phyloP scores from a whole-genome alignment of 2,113 vertebrate genomes.

The Oreotrochilus melanogaster region DNA sequence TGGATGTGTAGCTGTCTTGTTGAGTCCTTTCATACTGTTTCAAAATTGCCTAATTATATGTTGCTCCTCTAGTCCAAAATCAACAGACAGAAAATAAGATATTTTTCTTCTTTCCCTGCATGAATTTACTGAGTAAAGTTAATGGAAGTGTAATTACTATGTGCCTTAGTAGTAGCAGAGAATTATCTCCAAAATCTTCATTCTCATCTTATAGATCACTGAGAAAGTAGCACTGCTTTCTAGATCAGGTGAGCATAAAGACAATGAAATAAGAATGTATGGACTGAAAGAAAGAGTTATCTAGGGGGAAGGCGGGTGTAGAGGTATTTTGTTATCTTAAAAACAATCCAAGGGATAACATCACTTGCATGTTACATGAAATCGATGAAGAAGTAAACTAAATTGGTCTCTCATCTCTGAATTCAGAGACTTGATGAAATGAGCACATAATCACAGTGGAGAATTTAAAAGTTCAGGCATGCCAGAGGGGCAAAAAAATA shows the following conservation, averaged over 20 bases:
- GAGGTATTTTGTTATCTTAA: not conserved
- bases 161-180: not conserved
- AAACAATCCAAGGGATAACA: not conserved
- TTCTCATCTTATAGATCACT: not conserved
- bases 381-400: not conserved
- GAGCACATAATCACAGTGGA: not conserved
- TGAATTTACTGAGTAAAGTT: not conserved
- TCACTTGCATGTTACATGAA: not conserved
- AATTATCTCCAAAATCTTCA: not conserved
- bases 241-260: not conserved
- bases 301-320: not conserved
- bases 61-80: slow-evolving; percentile 27
- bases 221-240: not conserved
- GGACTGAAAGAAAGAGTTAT: not conserved
- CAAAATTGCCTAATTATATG: not conserved
- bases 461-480: not conserved
- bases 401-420: not conserved
- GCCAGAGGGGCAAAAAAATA: not conserved
- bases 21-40: not conserved
- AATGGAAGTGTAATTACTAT: not conserved
- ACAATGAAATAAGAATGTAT: not conserved
- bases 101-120: not conserved
- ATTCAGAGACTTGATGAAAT: not conserved
- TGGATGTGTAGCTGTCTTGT: not conserved
- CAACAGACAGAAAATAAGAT: slow-evolving; percentile 25